Percentiles rank a stretch among this genome's conserved stretches.
Conservation (phyloP, 2,797 vertebrate species). For the Todus mexicanus region DNA sequence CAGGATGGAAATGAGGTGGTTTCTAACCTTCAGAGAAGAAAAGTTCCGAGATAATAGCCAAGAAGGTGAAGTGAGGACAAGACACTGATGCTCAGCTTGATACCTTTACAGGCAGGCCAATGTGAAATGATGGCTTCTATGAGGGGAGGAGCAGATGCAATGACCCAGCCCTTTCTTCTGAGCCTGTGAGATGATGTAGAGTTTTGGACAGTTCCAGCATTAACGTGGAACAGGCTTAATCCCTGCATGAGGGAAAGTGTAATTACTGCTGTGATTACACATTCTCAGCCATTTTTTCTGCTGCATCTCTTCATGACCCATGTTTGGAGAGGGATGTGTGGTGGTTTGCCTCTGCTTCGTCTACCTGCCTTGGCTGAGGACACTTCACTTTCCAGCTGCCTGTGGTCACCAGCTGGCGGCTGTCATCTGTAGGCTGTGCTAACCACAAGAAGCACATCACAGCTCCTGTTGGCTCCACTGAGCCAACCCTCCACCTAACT, state of each 20-base stretch:
- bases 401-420: neutral
- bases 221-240: neutral
- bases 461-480: neutral
- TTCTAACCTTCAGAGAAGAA: slow-evolving; percentile 1
- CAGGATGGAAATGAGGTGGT: slow-evolving; percentile 15
- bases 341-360: neutral
- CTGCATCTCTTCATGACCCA: neutral
- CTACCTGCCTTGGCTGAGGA: neutral
- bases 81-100: neutral
- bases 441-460: neutral
- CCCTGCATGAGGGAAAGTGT: neutral
- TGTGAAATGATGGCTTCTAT: neutral
- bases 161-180: neutral
- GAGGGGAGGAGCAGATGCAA: neutral
- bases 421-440: neutral
- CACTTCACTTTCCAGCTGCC: neutral
- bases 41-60: neutral
- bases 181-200: neutral
- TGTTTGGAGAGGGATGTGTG: neutral
- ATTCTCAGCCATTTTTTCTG: neutral
- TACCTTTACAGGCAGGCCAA: neutral
- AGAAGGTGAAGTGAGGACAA: slow-evolving; percentile 3
- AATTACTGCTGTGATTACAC: neutral
- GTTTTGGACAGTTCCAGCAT: neutral
- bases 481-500: neutral